Evolutionary conservation across 2,888 invertebrate species (phyloP).

Genomic region (Acanthosoma haemorrhoidale): DNA sequence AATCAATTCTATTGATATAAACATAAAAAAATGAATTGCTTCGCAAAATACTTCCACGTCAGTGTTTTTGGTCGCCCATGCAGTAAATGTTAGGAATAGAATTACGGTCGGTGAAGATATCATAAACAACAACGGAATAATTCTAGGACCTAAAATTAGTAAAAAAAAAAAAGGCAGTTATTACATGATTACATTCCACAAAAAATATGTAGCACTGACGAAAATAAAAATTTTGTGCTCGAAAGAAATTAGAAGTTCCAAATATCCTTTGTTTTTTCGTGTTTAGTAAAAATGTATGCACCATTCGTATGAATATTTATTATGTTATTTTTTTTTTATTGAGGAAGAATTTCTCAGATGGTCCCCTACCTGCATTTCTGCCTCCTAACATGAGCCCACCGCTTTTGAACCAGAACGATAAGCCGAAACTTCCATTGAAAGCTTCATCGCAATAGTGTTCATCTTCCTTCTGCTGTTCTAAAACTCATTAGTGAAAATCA

Average conservation of each 20-base stretch:
- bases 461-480: neutral
- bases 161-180: neutral
- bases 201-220: too few relatives aligned
- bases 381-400: neutral
- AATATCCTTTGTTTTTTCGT: too few relatives aligned
- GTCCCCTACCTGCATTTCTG: neutral
- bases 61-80: neutral
- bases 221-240: too few relatives aligned
- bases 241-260: too few relatives aligned
- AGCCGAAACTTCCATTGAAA: neutral
- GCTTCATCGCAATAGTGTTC: neutral
- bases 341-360: neutral
- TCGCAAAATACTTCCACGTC: neutral
- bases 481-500: neutral
- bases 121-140: neutral
- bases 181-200: too few relatives aligned
- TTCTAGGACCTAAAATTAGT: neutral
- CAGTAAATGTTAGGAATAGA: neutral
- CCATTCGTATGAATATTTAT: too few relatives aligned
- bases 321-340: neutral
- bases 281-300: too few relatives aligned
- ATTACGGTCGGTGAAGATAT: neutral
- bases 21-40: neutral
- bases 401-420: neutral
- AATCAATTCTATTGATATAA: neutral